Conservation (phyloP, 2,888 invertebrate genomes). For the Oligia latruncula region DNA sequence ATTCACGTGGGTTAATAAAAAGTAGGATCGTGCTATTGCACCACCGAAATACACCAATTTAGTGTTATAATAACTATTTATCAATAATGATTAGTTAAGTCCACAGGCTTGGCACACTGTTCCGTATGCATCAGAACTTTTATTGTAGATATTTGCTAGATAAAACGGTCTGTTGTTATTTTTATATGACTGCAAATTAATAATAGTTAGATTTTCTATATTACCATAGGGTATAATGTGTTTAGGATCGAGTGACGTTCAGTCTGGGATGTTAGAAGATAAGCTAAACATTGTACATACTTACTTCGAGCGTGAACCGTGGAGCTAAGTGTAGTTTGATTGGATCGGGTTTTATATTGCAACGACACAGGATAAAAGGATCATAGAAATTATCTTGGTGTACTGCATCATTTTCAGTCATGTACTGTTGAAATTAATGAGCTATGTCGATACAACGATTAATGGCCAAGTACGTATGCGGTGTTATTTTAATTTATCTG, state of each 20-base stretch:
- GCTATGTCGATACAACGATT: constrained; percentile 86
- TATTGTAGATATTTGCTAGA: constrained; percentile 88
- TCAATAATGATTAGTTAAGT: constrained; percentile 81
- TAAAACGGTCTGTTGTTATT: constrained; percentile 88
- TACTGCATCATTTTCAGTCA: constrained; percentile 37
- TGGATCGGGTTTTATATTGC: constrained; percentile 44
- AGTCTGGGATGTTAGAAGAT: constrained; percentile 63
- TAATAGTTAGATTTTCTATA: constrained; percentile 88
- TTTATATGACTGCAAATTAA: constrained; percentile 89
- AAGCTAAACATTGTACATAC: constrained; percentile 68
- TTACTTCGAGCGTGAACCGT: constrained; percentile 60
- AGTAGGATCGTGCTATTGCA: constrained; percentile 89
- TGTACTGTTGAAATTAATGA: constrained; percentile 76
- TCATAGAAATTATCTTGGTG: constrained; percentile 23
- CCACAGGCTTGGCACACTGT: constrained; percentile 85
- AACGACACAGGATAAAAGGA: constrained; percentile 49
- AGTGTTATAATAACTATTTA: constrained; percentile 79
- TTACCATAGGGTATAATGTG: constrained; percentile 82
- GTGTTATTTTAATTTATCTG: constrained; percentile 67
- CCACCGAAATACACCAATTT: constrained; percentile 88
- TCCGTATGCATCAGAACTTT: constrained; percentile 83
- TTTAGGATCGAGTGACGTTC: constrained; percentile 66
- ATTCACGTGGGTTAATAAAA: constrained; percentile 79
- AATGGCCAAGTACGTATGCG: constrained; percentile 71
- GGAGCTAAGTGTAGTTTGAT: constrained; percentile 60